A percentile compares a stretch with the other conserved stretches of the same genome.
Conservation (phyloP, 2,797 vertebrate species). For the Hydrophis major region DNA sequence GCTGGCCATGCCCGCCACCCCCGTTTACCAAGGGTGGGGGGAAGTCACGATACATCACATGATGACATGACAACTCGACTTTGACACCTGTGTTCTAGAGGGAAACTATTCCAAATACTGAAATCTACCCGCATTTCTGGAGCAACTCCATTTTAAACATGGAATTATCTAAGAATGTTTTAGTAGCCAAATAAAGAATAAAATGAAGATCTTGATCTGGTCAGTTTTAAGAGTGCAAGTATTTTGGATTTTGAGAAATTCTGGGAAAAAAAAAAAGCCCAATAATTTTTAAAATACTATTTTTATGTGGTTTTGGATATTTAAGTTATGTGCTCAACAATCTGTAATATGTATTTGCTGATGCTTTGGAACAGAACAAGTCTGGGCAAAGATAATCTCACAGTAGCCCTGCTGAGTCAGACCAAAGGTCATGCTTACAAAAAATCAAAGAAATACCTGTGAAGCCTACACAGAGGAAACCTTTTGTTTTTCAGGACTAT, state of each 20-base stretch:
- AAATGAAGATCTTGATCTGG: conserved; percentile 6
- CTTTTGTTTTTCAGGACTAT: not conserved
- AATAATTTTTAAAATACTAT: not conserved
- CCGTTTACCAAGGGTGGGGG: no score
- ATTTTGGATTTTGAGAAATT: conserved; percentile 17
- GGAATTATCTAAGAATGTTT: not conserved
- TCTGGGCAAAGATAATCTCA: conserved; percentile 44
- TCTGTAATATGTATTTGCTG: conserved; percentile 9
- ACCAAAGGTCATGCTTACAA: not conserved
- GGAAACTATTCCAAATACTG: not conserved
- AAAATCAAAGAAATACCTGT: not conserved
- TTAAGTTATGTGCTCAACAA: conserved; percentile 38
- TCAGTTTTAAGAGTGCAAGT: not conserved
- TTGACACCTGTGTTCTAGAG: not conserved
- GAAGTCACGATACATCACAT: no score
- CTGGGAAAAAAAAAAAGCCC: not conserved
- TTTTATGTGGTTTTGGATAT: conserved; percentile 11
- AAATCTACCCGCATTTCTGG: not conserved
- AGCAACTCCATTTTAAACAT: not conserved
- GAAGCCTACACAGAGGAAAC: not conserved
- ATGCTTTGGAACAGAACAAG: conserved; percentile 41
- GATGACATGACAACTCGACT: no score
- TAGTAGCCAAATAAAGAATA: not conserved
- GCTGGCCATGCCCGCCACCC: no score
- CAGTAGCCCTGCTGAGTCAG: conserved; percentile 21